Evolutionary conservation across 2,888 invertebrate species (phyloP).

Genomic region (Archips xylosteana): DNA sequence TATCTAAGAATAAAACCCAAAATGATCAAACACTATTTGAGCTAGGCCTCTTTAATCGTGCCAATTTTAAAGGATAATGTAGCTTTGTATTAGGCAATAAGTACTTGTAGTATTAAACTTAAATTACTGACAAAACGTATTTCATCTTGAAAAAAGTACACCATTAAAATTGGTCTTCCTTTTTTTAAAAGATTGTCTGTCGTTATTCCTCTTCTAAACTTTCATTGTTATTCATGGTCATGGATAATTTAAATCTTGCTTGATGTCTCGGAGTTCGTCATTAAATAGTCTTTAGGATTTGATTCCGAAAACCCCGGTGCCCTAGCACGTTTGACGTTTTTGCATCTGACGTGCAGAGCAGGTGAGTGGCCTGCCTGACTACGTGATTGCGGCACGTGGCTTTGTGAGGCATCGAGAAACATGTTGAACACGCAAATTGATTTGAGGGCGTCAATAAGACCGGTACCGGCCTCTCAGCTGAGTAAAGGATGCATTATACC

Average conservation of each 20-base stretch:
- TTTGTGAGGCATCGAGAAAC: background rate
- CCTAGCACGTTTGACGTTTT: slow-evolving; percentile 29
- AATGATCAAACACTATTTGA: too few species aligned
- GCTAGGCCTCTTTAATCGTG: too few species aligned
- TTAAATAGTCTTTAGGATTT: background rate
- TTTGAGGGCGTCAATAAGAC: background rate
- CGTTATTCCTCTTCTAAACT: background rate
- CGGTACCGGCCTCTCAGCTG: background rate
- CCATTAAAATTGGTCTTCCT: too few species aligned
- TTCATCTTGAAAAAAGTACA: too few species aligned
- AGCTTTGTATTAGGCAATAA: too few species aligned
- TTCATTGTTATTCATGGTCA: background rate
- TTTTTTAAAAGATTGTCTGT: too few species aligned
- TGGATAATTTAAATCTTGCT: background rate
- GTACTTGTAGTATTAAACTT: too few species aligned
- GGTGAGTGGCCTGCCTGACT: slow-evolving; percentile 24
- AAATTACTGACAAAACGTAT: too few species aligned
- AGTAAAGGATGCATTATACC: too few species aligned
- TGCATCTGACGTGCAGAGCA: slow-evolving; percentile 2
- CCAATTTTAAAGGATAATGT: too few species aligned
- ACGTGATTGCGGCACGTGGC: slow-evolving; percentile 19
- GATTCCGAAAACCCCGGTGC: background rate
- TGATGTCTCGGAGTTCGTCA: background rate
- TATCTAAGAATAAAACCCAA: too few species aligned
- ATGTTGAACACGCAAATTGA: slow-evolving; percentile 3